phyloP scores from a whole-genome alignment of 2,113 vertebrate genomes.

The Nettapus auritus region DNA sequence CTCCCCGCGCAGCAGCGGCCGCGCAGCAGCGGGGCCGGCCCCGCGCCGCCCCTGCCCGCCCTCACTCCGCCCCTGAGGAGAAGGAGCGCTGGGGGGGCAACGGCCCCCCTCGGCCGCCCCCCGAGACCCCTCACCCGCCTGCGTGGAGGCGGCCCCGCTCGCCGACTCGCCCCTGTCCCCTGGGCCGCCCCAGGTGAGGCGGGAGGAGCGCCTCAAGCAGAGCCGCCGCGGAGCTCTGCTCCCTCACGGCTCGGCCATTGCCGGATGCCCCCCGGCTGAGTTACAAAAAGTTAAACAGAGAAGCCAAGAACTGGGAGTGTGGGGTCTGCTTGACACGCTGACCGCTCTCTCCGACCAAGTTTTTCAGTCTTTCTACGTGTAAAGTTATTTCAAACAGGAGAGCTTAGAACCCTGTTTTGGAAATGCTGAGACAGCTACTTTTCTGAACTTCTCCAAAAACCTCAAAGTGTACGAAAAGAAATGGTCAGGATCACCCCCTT shows the following conservation, averaged over 20 bases:
- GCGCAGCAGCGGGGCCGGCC: background rate
- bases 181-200: background rate
- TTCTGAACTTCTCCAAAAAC: background rate
- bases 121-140: no score
- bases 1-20: background rate
- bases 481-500: accelerated
- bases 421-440: accelerated
- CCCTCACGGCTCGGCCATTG: accelerated
- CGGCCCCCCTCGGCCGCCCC: no score
- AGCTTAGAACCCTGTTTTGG: background rate
- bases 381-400: background rate
- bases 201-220: accelerated
- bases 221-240: accelerated
- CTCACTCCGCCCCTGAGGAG: background rate
- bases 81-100: background rate
- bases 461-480: background rate
- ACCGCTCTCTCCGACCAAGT: accelerated
- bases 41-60: background rate
- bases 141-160: background rate
- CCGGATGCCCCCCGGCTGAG: accelerated
- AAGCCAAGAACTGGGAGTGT: accelerated
- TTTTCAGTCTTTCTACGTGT: background rate
- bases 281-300: background rate
- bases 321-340: background rate
- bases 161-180: accelerated